Base-by-base conservation (phyloP, 2,888 invertebrate genomes). In the Drosophila atripex region DNA sequence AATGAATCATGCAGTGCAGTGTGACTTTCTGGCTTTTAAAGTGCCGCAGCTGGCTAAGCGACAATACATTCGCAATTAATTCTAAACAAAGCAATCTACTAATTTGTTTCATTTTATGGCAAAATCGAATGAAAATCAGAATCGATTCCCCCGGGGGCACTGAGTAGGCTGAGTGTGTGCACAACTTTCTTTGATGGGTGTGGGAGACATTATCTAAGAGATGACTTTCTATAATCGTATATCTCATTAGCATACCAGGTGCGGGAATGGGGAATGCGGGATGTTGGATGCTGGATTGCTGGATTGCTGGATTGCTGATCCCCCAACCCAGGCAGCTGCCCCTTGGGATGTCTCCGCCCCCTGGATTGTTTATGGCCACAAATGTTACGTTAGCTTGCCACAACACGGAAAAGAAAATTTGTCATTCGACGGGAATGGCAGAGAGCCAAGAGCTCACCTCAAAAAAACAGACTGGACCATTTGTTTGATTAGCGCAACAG, bases 91-190 rank as follows among this genome's bases (percentile, higher is more conserved):
- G 60, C 70, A 46, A 46, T 54, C 54, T 55, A 73, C 73, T 84
- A 84, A 86, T 86, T 84, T 84, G 80, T 73, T 77, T 84, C 54
- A 80, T 68, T 72, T 86, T 84, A 84, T 84, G 83, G 83, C 70
- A 77, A 85, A 82, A 79, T 83, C 78, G 71, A 83, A 73, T 75
- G 75, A 75, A 61, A 75, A 58, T 75, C 73, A 71, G 32, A 59
- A 71, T 68, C 47, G 63, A 76, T 65, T 71, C 52, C 49, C 69
- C 52, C 39, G 65, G 56, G 66, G 71, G 3, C 18, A 18, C 75
- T 9, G 28, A 28, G 86, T 83, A 83, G 83, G 80, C 41, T 59
- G 16, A 41, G 39, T 16, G 39, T 18, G 71, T 38, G 56, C 35
- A 49, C 55, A 60, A 84, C 82, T 85, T 82, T 82, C 80, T 79